Conservation (phyloP, 2,888 invertebrate genomes). For the Melikaiella ostensackeni region DNA sequence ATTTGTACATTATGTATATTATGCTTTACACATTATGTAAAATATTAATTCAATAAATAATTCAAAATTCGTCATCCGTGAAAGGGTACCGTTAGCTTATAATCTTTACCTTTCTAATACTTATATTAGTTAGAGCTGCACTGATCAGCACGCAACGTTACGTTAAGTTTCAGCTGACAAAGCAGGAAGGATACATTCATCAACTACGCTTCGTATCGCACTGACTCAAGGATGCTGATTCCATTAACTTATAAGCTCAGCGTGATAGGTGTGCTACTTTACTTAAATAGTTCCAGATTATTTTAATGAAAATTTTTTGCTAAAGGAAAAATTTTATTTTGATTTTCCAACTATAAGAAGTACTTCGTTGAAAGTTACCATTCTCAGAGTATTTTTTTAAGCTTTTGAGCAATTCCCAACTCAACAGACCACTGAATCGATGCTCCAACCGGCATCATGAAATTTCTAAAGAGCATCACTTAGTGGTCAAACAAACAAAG, state of each 20-base stretch:
- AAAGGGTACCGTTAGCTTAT: neutral
- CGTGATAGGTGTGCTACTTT: neutral
- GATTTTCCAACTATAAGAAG: no score
- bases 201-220: neutral
- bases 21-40: no score
- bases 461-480: neutral
- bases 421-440: neutral
- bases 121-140: neutral
- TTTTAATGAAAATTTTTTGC: no score
- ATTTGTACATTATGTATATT: neutral
- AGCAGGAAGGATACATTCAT: neutral
- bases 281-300: neutral
- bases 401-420: neutral
- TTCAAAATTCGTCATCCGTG: no score
- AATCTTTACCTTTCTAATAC: neutral
- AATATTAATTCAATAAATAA: no score
- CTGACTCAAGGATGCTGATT: slow-evolving; percentile 7
- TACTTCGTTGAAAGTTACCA: no score
- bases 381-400: no score
- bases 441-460: no score
- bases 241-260: neutral
- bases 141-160: neutral
- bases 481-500: neutral
- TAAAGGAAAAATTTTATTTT: no score
- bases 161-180: slow-evolving; percentile 1